phyloP scores from a whole-genome alignment of 2,888 invertebrate genomes.

The Halictus quadricinctus region DNA sequence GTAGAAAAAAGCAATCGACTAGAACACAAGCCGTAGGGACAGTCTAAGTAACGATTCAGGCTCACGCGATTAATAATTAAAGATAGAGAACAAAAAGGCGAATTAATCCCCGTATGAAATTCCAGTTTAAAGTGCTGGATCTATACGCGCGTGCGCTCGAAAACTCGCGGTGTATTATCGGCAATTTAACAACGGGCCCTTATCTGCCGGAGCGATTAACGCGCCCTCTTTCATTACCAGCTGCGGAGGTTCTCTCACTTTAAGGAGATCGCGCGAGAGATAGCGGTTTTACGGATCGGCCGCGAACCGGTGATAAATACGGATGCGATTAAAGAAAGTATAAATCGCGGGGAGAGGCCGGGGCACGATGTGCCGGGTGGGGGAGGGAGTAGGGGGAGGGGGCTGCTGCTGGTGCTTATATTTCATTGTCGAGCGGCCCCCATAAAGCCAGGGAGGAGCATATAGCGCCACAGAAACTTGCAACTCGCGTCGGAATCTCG shows the following conservation, averaged over 20 bases:
- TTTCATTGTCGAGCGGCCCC: slow-evolving; percentile 38
- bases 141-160: neutral
- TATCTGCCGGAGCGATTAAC: slow-evolving; percentile 19
- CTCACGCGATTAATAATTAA: slow-evolving; percentile 6
- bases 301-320: slow-evolving; percentile 36
- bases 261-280: slow-evolving; percentile 33
- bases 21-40: neutral
- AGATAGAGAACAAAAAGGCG: neutral
- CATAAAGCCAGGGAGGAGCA: slow-evolving; percentile 35
- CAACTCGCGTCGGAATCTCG: slow-evolving; percentile 70
- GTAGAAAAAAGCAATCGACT: neutral
- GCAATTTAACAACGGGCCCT: slow-evolving; percentile 41
- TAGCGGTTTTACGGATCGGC: slow-evolving; percentile 41
- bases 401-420: slow-evolving; percentile 10
- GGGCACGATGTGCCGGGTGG: neutral
- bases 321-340: slow-evolving; percentile 40
- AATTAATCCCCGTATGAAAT: neutral
- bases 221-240: slow-evolving; percentile 21
- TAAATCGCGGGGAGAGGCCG: slow-evolving; percentile 33
- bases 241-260: slow-evolving; percentile 28
- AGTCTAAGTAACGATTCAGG: neutral
- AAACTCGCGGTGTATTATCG: neutral
- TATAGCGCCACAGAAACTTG: slow-evolving; percentile 45
- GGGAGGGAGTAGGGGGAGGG: neutral
- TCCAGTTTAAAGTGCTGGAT: neutral